These are phyloP conservation scores for Dromaius novaehollandiae DNA, from an alignment of 2,113 vertebrate genomes.

Conservation along the genomic window DNA sequence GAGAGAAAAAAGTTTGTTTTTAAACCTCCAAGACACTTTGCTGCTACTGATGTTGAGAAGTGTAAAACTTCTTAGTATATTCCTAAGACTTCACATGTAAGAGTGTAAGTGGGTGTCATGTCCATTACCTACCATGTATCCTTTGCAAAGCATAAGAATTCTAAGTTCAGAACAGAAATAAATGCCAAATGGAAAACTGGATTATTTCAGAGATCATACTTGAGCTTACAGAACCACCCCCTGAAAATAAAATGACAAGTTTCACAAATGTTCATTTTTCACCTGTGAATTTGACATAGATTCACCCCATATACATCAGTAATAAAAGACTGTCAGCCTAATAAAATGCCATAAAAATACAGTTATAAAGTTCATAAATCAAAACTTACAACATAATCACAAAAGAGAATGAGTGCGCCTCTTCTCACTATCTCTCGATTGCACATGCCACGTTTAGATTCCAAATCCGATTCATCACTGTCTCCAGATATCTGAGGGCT, in stretches of 20 bases:
- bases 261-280: neutral
- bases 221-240: neutral
- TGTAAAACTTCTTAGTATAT: neutral
- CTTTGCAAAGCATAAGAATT: neutral
- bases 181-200: neutral
- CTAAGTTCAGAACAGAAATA: neutral
- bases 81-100: neutral
- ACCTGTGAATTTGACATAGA: neutral
- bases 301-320: neutral
- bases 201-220: neutral
- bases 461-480: constrained; percentile 75
- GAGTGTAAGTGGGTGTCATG: too few species aligned
- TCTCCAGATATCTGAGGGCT: constrained; percentile 85
- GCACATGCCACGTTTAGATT: constrained; percentile 84
- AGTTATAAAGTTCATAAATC: neutral
- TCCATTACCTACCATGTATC: neutral
- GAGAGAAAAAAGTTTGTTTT: neutral
- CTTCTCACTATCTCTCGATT: constrained; percentile 93
- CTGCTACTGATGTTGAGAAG: neutral
- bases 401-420: constrained; percentile 95
- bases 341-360: neutral
- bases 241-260: neutral
- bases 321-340: neutral
- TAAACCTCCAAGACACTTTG: neutral
- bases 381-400: constrained; percentile 94